A percentile compares a stretch with the other conserved stretches of the same genome.
Evolutionary conservation across 2,113 vertebrate genomes (phyloP).

Genomic region (Mellivora capensis): DNA sequence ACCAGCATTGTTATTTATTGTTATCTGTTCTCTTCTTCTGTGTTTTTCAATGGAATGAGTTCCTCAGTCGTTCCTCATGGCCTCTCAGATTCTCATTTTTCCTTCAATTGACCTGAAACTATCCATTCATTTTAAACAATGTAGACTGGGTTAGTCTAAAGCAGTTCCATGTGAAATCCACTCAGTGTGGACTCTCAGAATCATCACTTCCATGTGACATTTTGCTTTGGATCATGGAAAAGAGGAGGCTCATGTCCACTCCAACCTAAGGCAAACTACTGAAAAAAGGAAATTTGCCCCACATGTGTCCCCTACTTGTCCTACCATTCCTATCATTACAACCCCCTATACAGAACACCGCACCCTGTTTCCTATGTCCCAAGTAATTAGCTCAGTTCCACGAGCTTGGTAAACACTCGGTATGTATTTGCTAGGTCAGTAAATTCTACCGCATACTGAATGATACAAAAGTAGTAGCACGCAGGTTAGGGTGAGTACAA

Average conservation of each 20-base stretch:
- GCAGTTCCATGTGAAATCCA: not conserved
- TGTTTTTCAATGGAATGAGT: not conserved
- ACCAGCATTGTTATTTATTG: not conserved
- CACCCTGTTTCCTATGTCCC: not conserved
- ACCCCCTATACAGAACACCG: accelerated
- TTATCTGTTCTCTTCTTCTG: not conserved
- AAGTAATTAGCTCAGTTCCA: too few relatives aligned
- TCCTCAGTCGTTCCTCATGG: not conserved
- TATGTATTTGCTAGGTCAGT: not conserved
- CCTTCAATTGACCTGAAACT: accelerated
- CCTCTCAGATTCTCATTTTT: not conserved
- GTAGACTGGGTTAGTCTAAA: not conserved
- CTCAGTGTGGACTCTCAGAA: accelerated
- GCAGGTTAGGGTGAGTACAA: not conserved
- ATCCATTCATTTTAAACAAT: not conserved
- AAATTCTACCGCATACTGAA: not conserved
- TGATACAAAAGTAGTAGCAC: not conserved
- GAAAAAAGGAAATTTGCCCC: too few relatives aligned
- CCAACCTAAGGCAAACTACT: not conserved
- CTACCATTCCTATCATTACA: accelerated
- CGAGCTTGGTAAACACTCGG: not conserved
- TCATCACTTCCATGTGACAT: not conserved
- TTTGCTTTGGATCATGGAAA: not conserved
- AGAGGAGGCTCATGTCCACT: not conserved
- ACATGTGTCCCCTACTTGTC: accelerated